These are phyloP conservation scores for Meles meles DNA, from an alignment of 2,113 vertebrate species.

Conservation along the genomic window DNA sequence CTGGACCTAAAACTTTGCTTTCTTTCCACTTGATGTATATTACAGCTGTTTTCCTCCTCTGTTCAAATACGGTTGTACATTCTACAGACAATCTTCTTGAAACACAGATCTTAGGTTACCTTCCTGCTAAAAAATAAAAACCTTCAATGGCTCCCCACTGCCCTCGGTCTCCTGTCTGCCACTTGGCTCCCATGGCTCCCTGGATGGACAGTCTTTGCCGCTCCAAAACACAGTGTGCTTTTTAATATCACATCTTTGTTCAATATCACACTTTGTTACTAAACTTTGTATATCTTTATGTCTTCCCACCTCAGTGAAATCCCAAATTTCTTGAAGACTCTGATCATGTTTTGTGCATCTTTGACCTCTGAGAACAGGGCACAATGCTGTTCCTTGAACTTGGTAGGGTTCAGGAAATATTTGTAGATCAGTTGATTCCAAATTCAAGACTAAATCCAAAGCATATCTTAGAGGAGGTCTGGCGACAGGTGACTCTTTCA, in stretches of 20 bases:
- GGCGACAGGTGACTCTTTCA: neutral
- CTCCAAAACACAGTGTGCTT: neutral
- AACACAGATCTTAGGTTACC: neutral
- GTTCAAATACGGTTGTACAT: neutral
- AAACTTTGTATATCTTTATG: neutral
- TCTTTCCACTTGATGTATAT: neutral
- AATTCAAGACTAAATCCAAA: neutral
- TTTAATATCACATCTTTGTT: fast-evolving
- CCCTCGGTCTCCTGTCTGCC: neutral
- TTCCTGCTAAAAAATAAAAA: too few relatives aligned
- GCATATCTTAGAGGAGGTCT: neutral
- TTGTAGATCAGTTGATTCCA: neutral
- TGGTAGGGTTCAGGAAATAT: neutral
- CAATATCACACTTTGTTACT: neutral
- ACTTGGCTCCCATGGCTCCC: fast-evolving
- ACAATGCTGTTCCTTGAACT: neutral
- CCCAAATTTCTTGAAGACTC: neutral
- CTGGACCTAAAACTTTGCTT: neutral
- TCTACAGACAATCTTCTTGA: neutral
- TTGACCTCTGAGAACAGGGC: neutral
- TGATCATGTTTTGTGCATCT: neutral
- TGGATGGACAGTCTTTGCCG: neutral
- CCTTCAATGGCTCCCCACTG: neutral
- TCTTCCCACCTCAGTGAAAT: neutral
- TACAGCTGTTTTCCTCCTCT: neutral